Base-by-base conservation (phyloP, 2,888 invertebrate species). In the Ornithoptera priamus region DNA sequence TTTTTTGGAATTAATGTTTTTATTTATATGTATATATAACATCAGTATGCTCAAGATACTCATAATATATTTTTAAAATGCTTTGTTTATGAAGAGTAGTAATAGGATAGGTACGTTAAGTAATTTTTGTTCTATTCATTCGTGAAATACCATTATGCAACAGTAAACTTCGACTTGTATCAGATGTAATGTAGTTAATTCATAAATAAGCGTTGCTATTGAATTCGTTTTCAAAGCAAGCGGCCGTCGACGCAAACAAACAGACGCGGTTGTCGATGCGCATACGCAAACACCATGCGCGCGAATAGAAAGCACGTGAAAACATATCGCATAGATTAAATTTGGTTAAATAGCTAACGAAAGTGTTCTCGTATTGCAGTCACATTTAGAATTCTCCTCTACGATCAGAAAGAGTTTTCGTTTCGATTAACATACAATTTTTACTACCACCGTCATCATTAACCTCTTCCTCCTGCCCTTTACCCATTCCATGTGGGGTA, bases 241-340 rank as follows among this genome's bases (percentile, higher is more conserved):
- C 56, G 59, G 59, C 64, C n/a, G 64, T 24, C 56, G 46, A 46
- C 2, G 57, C n/a, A 53, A 46, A 15, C 18, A 42, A n/a, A 46
- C 42, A 50, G 46, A 69, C 57, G 46, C 42, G 57, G 46, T 30
- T 17, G 65, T 15, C 59, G 46, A 8, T 22, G 4, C 20, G 69
- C 61, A 65, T 65, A 69, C 65, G 3, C 46, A 69, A 65, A 56
- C 56, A n/a, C 24, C 57, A 15, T 18, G 42, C 58, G 53, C 24
- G 62, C 65, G 76, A 77, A 74, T 80, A 81, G 81, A 81, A 81
- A 81, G 81, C 79, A 77, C 77, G 81, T 78, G 81, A 81, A 81
- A 81, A 80, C 78, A 74, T 15, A 75, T 75, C 74, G 75, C 72
- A 74, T 73, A 73, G 79, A 80, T 81, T 80, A 78, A 77, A 80